Conservation (phyloP, 92 coral and sea anemone genomes). For the Phenganax subtilis region DNA sequence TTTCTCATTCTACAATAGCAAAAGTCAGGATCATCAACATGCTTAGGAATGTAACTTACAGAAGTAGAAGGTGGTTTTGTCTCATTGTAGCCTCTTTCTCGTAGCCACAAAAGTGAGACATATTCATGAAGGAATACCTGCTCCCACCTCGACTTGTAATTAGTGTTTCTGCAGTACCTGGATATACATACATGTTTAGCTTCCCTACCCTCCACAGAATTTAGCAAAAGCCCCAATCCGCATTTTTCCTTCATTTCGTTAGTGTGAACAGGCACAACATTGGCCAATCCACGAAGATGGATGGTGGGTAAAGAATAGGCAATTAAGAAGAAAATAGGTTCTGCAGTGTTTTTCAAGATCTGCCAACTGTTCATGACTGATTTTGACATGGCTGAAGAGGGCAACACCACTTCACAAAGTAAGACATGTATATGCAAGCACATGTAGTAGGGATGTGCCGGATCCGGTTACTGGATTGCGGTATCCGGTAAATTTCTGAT, state of each 20-base stretch:
- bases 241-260: constrained; percentile 24
- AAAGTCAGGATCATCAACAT: constrained; percentile 5
- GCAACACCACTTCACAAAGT: too few species aligned
- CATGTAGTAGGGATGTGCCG: too few species aligned
- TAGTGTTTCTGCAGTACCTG: neutral
- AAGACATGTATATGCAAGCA: too few species aligned
- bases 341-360: constrained; percentile 22
- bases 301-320: neutral
- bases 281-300: constrained; percentile 29
- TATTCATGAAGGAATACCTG: neutral
- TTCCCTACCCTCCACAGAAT: neutral
- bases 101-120: constrained; percentile 3
- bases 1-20: neutral
- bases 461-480: too few species aligned
- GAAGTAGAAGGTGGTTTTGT: constrained; percentile 9
- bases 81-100: constrained; percentile 2
- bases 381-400: neutral
- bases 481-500: too few species aligned
- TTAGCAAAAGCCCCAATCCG: constrained; percentile 26
- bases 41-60: constrained; percentile 5
- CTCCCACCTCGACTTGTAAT: neutral
- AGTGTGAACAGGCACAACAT: constrained; percentile 26
- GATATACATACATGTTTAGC: neutral
- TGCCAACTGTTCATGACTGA: neutral
- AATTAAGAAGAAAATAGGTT: neutral